A percentile compares a stretch with the other conserved stretches of the same genome.
Evolutionary conservation across 2,797 vertebrate genomes (phyloP).

Genomic region (Pelochelys cantorii): DNA sequence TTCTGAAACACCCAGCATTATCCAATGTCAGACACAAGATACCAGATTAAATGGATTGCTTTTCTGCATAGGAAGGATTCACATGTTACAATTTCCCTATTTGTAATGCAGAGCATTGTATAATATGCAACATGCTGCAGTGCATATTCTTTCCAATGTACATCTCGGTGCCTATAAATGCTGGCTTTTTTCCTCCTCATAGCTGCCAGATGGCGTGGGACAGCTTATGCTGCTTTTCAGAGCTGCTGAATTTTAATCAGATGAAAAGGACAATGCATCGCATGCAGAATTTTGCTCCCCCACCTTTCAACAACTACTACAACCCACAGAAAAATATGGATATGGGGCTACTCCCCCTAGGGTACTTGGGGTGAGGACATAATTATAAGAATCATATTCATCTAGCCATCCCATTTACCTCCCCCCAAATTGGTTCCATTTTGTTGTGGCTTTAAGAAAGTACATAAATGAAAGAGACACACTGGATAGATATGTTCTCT

Average conservation of each 20-base stretch:
- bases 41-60: fast-evolving
- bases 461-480: background rate
- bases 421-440: fast-evolving
- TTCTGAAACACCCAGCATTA: fast-evolving
- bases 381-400: fast-evolving
- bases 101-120: fast-evolving
- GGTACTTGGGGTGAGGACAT: background rate
- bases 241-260: constrained; percentile 26
- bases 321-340: background rate
- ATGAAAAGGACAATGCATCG: background rate
- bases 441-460: background rate
- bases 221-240: fast-evolving
- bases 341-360: background rate
- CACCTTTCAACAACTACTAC: background rate
- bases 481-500: background rate
- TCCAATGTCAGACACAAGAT: background rate
- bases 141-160: background rate
- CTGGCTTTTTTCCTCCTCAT: background rate
- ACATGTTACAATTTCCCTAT: fast-evolving
- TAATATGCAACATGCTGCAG: background rate
- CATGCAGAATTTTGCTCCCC: background rate
- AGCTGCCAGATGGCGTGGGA: constrained; percentile 39
- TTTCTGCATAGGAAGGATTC: background rate
- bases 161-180: fast-evolving
- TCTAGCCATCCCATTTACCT: background rate